Base-by-base conservation (phyloP, 2,888 invertebrate species). In the Eupithecia exiguata region DNA sequence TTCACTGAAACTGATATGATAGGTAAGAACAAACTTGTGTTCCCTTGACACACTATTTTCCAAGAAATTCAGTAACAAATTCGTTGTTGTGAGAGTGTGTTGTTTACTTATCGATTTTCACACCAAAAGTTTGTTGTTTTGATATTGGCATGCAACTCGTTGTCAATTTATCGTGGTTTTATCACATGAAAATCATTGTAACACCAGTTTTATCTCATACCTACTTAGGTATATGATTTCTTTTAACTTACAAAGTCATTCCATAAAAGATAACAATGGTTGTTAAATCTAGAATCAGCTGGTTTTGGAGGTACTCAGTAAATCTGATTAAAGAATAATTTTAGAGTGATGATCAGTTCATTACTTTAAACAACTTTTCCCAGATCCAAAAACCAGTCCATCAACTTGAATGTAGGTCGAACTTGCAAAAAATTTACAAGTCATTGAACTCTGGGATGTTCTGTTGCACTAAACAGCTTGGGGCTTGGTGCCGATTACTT, bases 401-500 rank as follows among this genome's bases (percentile, higher is more conserved):
- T 36, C 74, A 30, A 61, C 66, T 69, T 71, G 9, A 30, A 68
- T n/a, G 58, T 74, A 71, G 74, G 69, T 74, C 30, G 49, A n/a
- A 66, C 58, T 68, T 71, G 69, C 69, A 71, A 69, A 71, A 58
- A 58, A 5, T 53, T 16, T 7, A 43, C 36, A 21, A 58, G 68
- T 74, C 66, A 61, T 49, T 69, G 71, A 71, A 35, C 71, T 61
- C 63, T 30, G 25, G 25, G n/a, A 53, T 21, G 21, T 25, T 25
- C 25, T 58, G 5, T 58, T 58, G 10, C 25, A 58, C 3, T 12
- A 25, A 58, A 25, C 12, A 4, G 21, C 14, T 21, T 53, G 21
- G 5, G 12, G 25, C 5, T 25, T 25, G 25, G 21, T 25, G 58
- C 25, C 0, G 1, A 25, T 58, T 25, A 25, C 58, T 25, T 14